Evolutionary conservation across 2,113 vertebrate genomes (phyloP), one percentile per base, ranked within the genome.

Genomic region (Pterophyllum scalare): DNA sequence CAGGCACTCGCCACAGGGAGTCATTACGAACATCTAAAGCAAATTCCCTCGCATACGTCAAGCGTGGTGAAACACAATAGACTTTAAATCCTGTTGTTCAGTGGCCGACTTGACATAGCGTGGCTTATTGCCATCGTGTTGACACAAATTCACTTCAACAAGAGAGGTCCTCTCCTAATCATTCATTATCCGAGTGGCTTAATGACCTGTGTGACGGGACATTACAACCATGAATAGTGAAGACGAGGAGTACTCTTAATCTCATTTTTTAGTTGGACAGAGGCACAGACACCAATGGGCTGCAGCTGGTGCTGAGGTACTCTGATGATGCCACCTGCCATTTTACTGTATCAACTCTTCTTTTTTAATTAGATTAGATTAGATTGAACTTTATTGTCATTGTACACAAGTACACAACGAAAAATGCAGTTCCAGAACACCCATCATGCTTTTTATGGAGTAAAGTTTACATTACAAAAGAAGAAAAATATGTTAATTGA

Each of bases 31-130:
- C 91, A 70, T 92, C 85, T 86, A 79, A 92, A 87, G 49, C 54
- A 28, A 93, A 92, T 93, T 93, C 93, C 92, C 88, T 90, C 82
- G 46, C 87, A 88, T 85, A 90, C 77, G 84, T 93, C 92, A 93
- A 88, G 92, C 90, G 64, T 88, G 91, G 83, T 20, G 79, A 77
- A 89, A 77, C 89, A 94, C 87, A 94, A 93, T 89, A 57, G 91
- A 84, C 77, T 84, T 82, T 90, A 93, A 92, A 95, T 94, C 91
- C 92, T 80, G 89, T 90, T 94, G 89, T 84, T 76, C 54, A 87
- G 89, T 54, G 89, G 79, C 70, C 91, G 91, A 89, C 87, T 89
- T 92, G 93, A 93, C 88, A 81, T 40, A 59, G 82, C 54, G 14
- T 59, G 62, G 90, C 90, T 89, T 92, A 88, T 82, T 83, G 88